Conservation (phyloP, 2,113 vertebrate genomes). For the Elephas maximus region DNA sequence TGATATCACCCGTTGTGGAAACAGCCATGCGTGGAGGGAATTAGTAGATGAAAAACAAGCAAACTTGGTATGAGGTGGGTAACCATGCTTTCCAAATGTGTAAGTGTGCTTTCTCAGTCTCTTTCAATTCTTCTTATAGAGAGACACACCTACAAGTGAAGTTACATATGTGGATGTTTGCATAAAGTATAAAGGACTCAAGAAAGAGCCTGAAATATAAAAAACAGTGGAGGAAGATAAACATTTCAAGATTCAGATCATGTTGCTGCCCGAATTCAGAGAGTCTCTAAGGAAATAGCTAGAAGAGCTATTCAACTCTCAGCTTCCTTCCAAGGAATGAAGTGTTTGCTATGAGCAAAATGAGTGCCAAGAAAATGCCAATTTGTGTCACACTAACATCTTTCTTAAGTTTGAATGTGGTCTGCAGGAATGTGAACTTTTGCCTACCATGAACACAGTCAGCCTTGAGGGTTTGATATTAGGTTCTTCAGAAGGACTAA, state of each 20-base stretch:
- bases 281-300: conserved; percentile 62
- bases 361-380: conserved; percentile 63
- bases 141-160: conserved; percentile 64
- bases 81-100: conserved; percentile 8
- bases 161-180: conserved; percentile 61
- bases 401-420: background rate
- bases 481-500: background rate
- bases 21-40: conserved; percentile 66
- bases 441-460: background rate
- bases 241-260: conserved; percentile 75
- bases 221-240: conserved; percentile 58
- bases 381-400: conserved; percentile 63
- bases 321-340: conserved; percentile 49
- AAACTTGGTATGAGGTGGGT: background rate
- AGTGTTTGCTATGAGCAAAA: background rate
- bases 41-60: conserved; percentile 75
- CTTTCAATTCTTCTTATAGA: conserved; percentile 52
- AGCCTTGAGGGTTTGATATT: background rate
- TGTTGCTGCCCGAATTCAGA: conserved; percentile 21
- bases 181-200: background rate
- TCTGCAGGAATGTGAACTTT: conserved; percentile 1
- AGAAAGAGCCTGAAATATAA: conserved; percentile 41
- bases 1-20: conserved; percentile 70
- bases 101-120: conserved; percentile 54
- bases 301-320: conserved; percentile 21